Evolutionary conservation across 2,888 invertebrate genomes (phyloP).

Genomic region (Orgyia antiqua): DNA sequence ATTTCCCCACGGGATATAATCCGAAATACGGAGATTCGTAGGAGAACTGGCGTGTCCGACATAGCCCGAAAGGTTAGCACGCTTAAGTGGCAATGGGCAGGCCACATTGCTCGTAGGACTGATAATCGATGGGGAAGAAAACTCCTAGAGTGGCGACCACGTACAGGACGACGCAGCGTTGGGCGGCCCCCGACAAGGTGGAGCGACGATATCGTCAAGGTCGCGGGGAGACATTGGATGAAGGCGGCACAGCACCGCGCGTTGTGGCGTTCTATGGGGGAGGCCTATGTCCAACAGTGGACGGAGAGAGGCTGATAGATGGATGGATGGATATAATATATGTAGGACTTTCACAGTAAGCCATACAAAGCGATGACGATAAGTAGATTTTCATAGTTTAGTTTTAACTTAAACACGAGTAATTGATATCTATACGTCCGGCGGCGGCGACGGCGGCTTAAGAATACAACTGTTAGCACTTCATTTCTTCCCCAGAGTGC

Average conservation of each 20-base stretch:
- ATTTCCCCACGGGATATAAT: background rate
- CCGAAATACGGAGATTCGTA: background rate
- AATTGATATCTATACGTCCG: no score
- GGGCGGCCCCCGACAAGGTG: conserved; percentile 38
- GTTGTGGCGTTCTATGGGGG: conserved; percentile 31
- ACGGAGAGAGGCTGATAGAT: background rate
- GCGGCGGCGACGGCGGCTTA: no score
- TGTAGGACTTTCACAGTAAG: no score
- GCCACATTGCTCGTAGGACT: background rate
- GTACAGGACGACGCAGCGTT: no score
- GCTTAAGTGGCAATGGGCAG: conserved; percentile 1
- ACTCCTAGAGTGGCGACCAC: conserved; percentile 1
- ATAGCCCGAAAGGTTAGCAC: background rate
- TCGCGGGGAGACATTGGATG: conserved; percentile 44
- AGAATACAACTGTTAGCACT: no score
- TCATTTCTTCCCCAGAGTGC: no score
- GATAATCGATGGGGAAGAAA: background rate
- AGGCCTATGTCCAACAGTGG: background rate
- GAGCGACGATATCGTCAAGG: conserved; percentile 40
- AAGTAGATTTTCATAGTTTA: no score
- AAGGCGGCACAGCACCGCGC: conserved; percentile 23
- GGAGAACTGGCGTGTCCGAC: background rate
- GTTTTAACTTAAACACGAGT: no score
- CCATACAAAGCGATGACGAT: no score
- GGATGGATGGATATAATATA: no score